These are phyloP conservation scores for Coregonus ussuriensis DNA, from an alignment of 2,797 vertebrate species.

Conservation along the genomic window DNA sequence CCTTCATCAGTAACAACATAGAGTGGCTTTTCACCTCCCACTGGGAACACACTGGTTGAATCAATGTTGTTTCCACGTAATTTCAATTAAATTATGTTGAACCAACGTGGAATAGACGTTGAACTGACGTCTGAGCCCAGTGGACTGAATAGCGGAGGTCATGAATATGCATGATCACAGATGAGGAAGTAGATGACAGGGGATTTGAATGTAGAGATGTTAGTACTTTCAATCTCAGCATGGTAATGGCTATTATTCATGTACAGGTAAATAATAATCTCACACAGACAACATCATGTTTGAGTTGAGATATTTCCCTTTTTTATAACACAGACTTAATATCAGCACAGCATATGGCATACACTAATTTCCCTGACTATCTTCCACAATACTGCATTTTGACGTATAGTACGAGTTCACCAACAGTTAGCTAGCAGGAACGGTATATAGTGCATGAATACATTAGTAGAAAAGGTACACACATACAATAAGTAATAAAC, in stretches of 20 bases:
- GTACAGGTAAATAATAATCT: constrained; percentile 47
- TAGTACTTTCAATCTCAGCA: constrained; percentile 26
- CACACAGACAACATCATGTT: constrained; percentile 28
- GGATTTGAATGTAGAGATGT: not conserved
- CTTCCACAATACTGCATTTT: constrained; percentile 71
- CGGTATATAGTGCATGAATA: constrained; percentile 67
- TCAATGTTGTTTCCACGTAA: not conserved
- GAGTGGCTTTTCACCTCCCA: not conserved
- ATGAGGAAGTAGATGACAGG: not conserved
- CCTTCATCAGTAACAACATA: not conserved
- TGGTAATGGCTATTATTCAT: constrained; percentile 62
- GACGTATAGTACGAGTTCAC: constrained; percentile 67
- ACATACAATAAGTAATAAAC: constrained; percentile 57
- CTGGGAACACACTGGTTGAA: constrained; percentile 10
- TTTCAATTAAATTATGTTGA: too few relatives aligned
- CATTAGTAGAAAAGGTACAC: constrained; percentile 75
- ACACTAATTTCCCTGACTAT: constrained; percentile 65
- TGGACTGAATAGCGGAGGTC: not conserved
- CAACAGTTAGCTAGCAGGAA: constrained; percentile 69
- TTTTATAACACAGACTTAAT: constrained; percentile 25
- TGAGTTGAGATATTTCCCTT: constrained; percentile 45
- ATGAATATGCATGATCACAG: not conserved
- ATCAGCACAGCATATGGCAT: constrained; percentile 59
- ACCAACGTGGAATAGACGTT: too few relatives aligned
- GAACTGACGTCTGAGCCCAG: too few relatives aligned